Percentiles rank a stretch among this genome's conserved stretches.
Evolutionary conservation across 2,113 vertebrate species (phyloP).

Genomic region (Rostratula benghalensis): DNA sequence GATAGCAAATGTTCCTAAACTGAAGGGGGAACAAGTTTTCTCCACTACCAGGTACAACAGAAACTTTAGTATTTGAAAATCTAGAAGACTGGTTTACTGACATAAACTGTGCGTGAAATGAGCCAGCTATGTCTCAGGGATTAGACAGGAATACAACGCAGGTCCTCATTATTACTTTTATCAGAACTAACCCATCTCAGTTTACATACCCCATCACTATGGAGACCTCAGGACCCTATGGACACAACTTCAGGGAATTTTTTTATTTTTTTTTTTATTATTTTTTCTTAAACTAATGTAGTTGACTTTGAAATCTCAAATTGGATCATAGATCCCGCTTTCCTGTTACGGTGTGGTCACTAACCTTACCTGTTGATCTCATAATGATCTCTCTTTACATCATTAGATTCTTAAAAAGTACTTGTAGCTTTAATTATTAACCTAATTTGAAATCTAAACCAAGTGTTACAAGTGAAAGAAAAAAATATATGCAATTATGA

Average conservation of each 20-base stretch:
- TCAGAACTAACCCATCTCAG: background rate
- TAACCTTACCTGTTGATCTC: background rate
- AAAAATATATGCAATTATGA: background rate
- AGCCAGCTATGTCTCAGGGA: background rate
- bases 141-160: background rate
- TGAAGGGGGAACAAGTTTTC: background rate
- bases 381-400: background rate
- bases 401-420: background rate
- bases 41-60: background rate
- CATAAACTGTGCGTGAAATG: background rate
- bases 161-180: background rate
- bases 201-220: background rate
- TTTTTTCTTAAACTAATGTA: background rate
- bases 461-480: background rate
- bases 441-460: background rate
- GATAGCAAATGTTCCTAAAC: constrained; percentile 51
- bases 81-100: background rate
- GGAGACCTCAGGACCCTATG: background rate
- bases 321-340: background rate
- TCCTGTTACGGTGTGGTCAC: background rate
- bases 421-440: background rate
- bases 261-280: background rate
- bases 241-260: background rate
- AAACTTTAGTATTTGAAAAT: background rate
- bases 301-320: background rate